Evolutionary conservation across 37 sponge, comb jelly and placozoan genomes (phyloP).

Genomic region (Axinella damicornis): DNA sequence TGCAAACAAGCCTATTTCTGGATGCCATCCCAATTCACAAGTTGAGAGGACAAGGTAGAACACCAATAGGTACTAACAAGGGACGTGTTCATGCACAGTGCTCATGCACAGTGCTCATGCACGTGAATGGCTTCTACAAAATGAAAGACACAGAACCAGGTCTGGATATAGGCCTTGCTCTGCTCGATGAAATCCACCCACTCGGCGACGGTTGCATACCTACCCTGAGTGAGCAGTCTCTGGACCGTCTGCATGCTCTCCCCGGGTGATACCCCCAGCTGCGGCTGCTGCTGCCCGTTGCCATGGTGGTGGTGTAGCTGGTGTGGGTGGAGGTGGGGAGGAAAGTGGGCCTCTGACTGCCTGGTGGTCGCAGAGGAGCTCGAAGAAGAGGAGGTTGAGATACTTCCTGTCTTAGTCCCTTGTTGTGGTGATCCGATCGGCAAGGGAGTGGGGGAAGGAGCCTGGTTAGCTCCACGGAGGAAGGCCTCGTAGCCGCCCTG

Average conservation of each 20-base stretch:
- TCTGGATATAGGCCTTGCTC: too few relatives aligned
- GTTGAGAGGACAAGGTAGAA: too few relatives aligned
- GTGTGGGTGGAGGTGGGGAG: too few relatives aligned
- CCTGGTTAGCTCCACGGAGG: constrained; percentile 54
- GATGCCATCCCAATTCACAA: too few relatives aligned
- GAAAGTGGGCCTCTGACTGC: neutral
- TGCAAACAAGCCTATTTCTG: too few relatives aligned
- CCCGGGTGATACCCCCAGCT: neutral
- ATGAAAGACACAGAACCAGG: too few relatives aligned
- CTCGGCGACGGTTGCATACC: neutral
- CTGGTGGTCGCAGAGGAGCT: neutral
- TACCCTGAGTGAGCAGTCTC: constrained; percentile 65
- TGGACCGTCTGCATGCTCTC: constrained; percentile 67
- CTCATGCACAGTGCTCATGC: too few relatives aligned
- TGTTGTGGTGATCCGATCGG: neutral
- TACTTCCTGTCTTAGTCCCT: neutral
- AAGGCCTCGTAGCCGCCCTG: constrained; percentile 50
- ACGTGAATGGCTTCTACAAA: too few relatives aligned
- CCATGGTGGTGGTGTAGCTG: constrained; percentile 3
- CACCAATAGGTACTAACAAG: too few relatives aligned
- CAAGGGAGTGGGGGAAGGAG: constrained; percentile 10
- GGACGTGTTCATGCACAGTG: too few relatives aligned
- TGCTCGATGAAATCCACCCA: too few relatives aligned
- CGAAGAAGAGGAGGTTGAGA: neutral
- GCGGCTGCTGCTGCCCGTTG: constrained; percentile 19